A percentile compares a stretch with the other conserved stretches of the same genome.
Evolutionary conservation across 2,113 vertebrate species (phyloP).

Genomic region (Sterna hirundo): DNA sequence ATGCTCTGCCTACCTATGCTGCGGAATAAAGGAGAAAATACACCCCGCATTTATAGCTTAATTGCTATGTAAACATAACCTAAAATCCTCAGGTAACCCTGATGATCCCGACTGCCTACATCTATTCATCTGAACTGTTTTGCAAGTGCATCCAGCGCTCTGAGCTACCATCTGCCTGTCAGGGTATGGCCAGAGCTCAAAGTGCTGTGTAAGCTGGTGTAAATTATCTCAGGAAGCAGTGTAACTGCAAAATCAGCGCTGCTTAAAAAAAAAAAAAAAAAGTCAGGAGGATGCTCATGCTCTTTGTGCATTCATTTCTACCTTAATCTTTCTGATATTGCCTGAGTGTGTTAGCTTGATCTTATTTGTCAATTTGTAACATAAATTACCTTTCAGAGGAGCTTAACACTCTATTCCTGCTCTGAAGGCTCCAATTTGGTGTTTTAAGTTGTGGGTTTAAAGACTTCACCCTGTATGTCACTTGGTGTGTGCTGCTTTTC

Average conservation of each 20-base stretch:
- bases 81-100: not conserved
- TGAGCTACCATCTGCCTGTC: not conserved
- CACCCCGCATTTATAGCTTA: not conserved
- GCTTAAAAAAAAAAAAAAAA: not conserved
- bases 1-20: not conserved
- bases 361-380: not conserved
- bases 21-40: not conserved
- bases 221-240: constrained; percentile 6
- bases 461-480: not conserved
- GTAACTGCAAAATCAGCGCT: not conserved
- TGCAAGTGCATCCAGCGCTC: not conserved
- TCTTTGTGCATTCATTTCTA: not conserved
- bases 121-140: not conserved
- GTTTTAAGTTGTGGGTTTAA: not conserved
- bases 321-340: not conserved
- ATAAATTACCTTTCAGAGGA: not conserved
- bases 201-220: not conserved
- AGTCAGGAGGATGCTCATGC: not conserved
- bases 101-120: not conserved
- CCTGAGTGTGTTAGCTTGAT: not conserved
- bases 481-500: not conserved
- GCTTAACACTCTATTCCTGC: not conserved
- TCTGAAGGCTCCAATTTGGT: not conserved
- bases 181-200: not conserved
- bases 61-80: not conserved